Conservation (phyloP, 2,113 vertebrate species). For the Lycaon pictus region DNA sequence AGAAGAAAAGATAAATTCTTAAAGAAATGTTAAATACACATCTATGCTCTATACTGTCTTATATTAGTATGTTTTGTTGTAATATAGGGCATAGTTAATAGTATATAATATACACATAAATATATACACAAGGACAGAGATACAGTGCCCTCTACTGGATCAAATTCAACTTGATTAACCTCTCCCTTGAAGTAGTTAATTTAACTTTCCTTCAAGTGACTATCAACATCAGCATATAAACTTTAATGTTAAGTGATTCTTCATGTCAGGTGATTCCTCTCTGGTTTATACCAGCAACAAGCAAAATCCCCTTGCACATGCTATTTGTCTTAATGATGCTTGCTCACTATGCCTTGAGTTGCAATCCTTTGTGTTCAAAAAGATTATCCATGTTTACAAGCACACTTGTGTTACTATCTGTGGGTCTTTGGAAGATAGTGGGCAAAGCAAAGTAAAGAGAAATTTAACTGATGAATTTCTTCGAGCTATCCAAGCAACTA, state of each 20-base stretch:
- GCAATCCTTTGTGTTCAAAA: not conserved
- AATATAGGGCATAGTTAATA: slow-evolving; percentile 26
- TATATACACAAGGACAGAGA: slow-evolving; percentile 64
- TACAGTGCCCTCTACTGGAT: slow-evolving; percentile 80
- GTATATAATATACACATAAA: slow-evolving; percentile 3
- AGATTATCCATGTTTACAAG: not conserved
- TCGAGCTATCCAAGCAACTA: not conserved
- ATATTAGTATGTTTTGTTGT: not conserved
- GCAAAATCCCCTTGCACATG: not conserved
- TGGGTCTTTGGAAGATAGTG: not conserved
- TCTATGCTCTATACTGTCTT: not conserved
- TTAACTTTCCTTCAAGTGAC: not conserved
- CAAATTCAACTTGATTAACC: not conserved
- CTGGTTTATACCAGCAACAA: not conserved
- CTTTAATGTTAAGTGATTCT: not conserved
- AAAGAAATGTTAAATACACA: not conserved
- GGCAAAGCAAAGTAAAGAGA: not conserved
- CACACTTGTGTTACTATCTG: not conserved
- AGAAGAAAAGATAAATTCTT: not conserved
- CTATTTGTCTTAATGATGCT: not conserved
- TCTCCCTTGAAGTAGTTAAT: slow-evolving; percentile 3
- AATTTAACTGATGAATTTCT: not conserved
- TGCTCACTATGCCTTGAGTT: not conserved
- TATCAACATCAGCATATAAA: not conserved
- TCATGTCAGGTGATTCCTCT: not conserved